phyloP scores from a whole-genome alignment of 2,888 invertebrate genomes.

The Mesoligia furuncula region DNA sequence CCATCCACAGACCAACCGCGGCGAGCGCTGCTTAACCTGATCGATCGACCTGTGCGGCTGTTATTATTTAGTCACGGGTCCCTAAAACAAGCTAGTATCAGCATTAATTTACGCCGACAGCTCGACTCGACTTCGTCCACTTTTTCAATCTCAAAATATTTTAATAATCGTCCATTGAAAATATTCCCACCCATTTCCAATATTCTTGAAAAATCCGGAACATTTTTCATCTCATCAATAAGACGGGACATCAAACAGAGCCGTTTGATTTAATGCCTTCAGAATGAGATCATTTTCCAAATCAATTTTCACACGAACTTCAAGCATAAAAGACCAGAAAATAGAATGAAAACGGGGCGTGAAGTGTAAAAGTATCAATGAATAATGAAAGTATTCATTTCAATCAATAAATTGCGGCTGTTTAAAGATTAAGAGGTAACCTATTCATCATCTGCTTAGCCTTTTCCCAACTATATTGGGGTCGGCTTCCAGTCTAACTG shows the following conservation, averaged over 20 bases:
- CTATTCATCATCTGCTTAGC: too few relatives aligned
- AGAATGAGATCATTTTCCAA: constrained; percentile 56
- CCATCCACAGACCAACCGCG: too few relatives aligned
- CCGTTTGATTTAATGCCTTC: constrained; percentile 57
- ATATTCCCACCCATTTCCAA: constrained; percentile 31
- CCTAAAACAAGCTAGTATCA: not conserved
- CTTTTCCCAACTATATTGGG: too few relatives aligned
- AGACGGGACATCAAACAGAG: constrained; percentile 56
- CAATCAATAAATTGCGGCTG: not conserved
- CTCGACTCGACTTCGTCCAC: not conserved
- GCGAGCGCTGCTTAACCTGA: too few relatives aligned
- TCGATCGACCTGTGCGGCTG: too few relatives aligned
- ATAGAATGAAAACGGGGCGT: constrained; percentile 11
- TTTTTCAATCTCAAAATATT: constrained; percentile 18
- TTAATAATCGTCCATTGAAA: constrained; percentile 22
- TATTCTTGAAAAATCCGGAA: constrained; percentile 42
- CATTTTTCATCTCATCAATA: constrained; percentile 61
- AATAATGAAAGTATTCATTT: not conserved
- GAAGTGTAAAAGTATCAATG: constrained; percentile 14
- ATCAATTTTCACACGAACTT: constrained; percentile 45
- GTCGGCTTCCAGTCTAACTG: too few relatives aligned
- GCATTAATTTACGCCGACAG: not conserved
- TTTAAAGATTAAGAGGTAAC: not conserved
- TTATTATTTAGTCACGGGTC: not conserved
- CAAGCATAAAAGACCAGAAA: constrained; percentile 10